Evolutionary conservation across 1,140 invertebrate species (phyloP).

Genomic region (Bombyx mandarina): DNA sequence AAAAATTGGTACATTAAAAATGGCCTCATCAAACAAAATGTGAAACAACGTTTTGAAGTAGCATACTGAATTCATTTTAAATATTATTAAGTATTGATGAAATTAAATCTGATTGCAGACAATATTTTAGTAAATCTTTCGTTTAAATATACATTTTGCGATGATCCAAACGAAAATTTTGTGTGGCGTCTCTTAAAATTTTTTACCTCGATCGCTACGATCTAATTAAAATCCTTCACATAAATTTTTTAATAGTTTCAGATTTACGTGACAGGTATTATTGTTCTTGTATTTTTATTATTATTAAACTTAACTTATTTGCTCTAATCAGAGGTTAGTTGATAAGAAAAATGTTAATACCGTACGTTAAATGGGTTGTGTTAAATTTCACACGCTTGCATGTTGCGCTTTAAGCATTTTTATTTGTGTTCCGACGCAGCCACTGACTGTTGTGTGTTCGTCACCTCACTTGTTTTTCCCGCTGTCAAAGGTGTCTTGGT

Average conservation of each 20-base stretch:
- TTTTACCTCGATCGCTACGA: too few species aligned
- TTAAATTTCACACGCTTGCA: conserved; percentile 38
- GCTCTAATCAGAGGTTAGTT: conserved; percentile 51
- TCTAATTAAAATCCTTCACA: conserved; percentile 19
- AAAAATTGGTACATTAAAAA: background rate
- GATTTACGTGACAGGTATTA: conserved; percentile 46
- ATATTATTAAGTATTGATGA: background rate
- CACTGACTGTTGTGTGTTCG: conserved; percentile 40
- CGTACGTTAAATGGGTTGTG: background rate
- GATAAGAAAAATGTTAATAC: conserved; percentile 43
- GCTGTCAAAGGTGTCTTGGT: conserved; percentile 31
- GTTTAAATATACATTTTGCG: too few species aligned
- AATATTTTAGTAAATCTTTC: too few species aligned
- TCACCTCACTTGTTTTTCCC: conserved; percentile 42
- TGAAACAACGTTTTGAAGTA: too few species aligned
- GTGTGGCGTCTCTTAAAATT: too few species aligned
- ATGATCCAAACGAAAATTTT: too few species aligned
- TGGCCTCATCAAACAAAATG: too few species aligned
- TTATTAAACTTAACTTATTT: conserved; percentile 43
- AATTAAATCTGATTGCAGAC: too few species aligned
- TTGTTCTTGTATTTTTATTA: conserved; percentile 37
- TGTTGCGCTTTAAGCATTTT: conserved; percentile 49
- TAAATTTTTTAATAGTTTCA: conserved; percentile 58
- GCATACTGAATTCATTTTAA: too few species aligned
- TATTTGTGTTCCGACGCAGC: conserved; percentile 33